Evolutionary conservation across 2,888 invertebrate species (phyloP).

Genomic region (Clusia tigrina): DNA sequence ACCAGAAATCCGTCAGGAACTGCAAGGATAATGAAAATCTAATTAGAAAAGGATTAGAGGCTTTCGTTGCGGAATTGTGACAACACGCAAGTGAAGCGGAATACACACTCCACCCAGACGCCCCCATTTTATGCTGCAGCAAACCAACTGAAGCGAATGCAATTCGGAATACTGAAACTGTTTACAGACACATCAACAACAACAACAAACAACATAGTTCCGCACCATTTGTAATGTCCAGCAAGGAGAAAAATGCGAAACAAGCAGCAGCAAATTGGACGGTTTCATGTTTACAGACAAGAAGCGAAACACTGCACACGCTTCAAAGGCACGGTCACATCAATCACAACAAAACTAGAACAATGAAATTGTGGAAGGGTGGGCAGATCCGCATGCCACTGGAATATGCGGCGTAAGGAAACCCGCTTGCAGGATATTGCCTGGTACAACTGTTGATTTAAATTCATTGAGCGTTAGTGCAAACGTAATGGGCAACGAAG

Average conservation of each 20-base stretch:
- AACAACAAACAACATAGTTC: neutral
- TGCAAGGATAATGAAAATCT: constrained; percentile 27
- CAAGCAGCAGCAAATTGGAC: too few species aligned
- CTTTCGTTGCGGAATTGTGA: neutral
- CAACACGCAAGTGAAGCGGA: neutral
- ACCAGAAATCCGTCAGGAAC: constrained; percentile 24
- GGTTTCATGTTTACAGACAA: too few species aligned
- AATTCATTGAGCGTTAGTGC: constrained; percentile 8
- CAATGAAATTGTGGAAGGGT: too few species aligned
- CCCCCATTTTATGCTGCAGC: neutral
- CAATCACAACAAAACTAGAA: too few species aligned
- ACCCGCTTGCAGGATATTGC: too few species aligned
- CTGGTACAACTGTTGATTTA: too few species aligned
- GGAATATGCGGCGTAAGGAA: too few species aligned
- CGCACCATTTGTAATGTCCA: constrained; percentile 19
- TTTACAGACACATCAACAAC: neutral
- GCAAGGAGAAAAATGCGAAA: constrained; percentile 9
- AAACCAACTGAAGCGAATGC: neutral
- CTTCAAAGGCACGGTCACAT: constrained; percentile 6
- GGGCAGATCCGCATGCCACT: too few species aligned
- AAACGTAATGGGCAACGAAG: neutral
- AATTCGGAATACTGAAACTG: neutral
- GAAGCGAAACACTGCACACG: too few species aligned
- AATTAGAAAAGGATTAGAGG: constrained; percentile 30
- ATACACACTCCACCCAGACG: neutral